These are phyloP conservation scores for Pygocentrus nattereri DNA, from an alignment of 2,797 vertebrate species.

Conservation along the genomic window DNA sequence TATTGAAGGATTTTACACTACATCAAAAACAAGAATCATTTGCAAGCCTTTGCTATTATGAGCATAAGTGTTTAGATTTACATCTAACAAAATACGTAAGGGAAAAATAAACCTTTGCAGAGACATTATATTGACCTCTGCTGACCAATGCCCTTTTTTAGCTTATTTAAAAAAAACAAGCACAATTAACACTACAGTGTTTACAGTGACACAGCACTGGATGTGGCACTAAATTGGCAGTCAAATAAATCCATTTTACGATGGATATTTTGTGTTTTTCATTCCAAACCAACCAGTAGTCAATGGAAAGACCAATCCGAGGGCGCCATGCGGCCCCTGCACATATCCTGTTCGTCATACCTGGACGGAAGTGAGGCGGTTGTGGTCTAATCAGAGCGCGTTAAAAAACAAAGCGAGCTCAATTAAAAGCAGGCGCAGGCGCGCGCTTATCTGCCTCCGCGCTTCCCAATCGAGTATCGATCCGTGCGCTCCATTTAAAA, in stretches of 20 bases:
- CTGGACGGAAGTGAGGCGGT: not conserved
- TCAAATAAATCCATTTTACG: not conserved
- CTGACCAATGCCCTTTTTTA: not conserved
- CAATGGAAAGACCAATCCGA: not conserved
- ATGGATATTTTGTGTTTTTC: not conserved
- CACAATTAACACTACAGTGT: not conserved
- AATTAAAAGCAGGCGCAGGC: constrained; percentile 70
- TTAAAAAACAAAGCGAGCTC: constrained; percentile 61
- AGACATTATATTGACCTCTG: not conserved
- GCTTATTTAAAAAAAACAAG: too few species aligned
- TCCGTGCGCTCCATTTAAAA: constrained; percentile 79
- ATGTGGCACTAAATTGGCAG: not conserved
- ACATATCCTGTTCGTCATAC: constrained; percentile 8
- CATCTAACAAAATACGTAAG: too few species aligned
- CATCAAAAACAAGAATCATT: too few species aligned
- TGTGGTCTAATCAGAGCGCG: constrained; percentile 66
- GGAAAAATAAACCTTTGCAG: too few species aligned
- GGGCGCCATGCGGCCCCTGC: not conserved
- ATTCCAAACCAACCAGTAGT: not conserved
- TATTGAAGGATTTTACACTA: too few species aligned
- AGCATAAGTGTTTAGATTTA: too few species aligned
- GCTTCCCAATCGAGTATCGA: constrained; percentile 78
- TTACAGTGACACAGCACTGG: not conserved
- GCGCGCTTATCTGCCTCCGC: constrained; percentile 76
- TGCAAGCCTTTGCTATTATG: too few species aligned